Evolutionary conservation across 2,113 vertebrate species (phyloP).

Genomic region (Fukomys damarensis): DNA sequence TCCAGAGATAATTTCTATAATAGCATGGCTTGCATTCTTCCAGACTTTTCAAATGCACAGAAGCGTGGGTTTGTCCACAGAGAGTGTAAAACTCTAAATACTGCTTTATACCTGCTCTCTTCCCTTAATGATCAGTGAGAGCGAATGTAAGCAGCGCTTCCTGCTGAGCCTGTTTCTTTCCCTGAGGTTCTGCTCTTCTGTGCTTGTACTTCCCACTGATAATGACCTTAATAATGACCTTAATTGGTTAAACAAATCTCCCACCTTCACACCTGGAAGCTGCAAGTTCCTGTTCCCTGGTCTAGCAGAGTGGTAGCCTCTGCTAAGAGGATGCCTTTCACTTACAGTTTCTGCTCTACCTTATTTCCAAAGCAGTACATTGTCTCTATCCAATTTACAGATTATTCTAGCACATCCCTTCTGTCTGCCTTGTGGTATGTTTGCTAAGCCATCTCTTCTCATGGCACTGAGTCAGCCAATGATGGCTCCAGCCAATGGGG

Average conservation of each 20-base stretch:
- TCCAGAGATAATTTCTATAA: conserved; percentile 45
- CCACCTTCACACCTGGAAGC: background rate
- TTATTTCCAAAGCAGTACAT: background rate
- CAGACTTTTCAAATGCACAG: background rate
- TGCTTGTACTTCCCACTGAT: fast-evolving
- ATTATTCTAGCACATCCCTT: background rate
- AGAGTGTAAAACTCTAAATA: background rate
- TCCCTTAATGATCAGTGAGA: background rate
- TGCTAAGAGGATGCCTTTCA: background rate
- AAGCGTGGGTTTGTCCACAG: background rate
- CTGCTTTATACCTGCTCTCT: background rate
- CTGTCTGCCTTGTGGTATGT: background rate
- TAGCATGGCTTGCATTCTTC: conserved; percentile 6
- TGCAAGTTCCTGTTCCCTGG: background rate
- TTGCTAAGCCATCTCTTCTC: background rate
- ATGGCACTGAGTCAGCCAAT: background rate
- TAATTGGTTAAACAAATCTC: background rate
- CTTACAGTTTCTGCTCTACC: background rate
- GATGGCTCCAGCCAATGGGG: background rate
- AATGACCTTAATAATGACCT: background rate
- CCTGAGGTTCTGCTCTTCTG: fast-evolving
- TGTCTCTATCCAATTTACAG: background rate
- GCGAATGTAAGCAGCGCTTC: fast-evolving
- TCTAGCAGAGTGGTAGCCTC: background rate
- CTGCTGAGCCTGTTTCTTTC: background rate